Evolutionary conservation across 2,113 vertebrate genomes (phyloP).

Genomic region (Myrmecophaga tridactyla): DNA sequence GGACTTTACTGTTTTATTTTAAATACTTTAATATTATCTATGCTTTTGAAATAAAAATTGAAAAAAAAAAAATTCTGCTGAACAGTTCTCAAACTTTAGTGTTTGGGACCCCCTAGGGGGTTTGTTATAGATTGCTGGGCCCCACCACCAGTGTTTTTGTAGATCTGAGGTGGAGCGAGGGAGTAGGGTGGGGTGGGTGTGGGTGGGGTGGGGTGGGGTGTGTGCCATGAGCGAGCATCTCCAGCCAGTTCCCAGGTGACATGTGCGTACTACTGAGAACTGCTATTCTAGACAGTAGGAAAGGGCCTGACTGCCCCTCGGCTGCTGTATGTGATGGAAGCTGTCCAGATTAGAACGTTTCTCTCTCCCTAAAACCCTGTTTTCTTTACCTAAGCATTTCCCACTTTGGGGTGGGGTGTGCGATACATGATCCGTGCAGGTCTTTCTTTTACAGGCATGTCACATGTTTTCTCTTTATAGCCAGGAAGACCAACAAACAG

Average conservation of each 20-base stretch:
- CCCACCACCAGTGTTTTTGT: neutral
- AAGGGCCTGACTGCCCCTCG: fast-evolving
- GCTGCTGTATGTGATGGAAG: neutral
- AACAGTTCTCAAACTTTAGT: fast-evolving
- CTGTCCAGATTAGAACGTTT: fast-evolving
- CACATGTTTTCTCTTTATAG: slow-evolving; percentile 80
- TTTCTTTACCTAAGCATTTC: neutral
- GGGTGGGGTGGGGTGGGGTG: too few species aligned
- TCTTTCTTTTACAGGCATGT: neutral
- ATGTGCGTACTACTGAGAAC: neutral
- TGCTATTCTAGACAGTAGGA: neutral
- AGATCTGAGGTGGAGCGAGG: neutral
- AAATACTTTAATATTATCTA: neutral
- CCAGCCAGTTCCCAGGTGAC: neutral
- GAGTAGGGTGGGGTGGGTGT: too few species aligned
- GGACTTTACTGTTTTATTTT: neutral
- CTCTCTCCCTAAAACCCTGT: neutral
- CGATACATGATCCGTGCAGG: neutral
- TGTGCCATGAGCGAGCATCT: neutral
- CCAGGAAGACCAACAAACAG: slow-evolving; percentile 97
- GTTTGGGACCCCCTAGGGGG: neutral
- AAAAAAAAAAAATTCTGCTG: neutral
- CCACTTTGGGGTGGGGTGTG: neutral
- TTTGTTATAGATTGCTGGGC: neutral
- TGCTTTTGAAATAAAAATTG: neutral